phyloP scores from a whole-genome alignment of 1,140 invertebrate genomes.

The Hesperophylax magnus region DNA sequence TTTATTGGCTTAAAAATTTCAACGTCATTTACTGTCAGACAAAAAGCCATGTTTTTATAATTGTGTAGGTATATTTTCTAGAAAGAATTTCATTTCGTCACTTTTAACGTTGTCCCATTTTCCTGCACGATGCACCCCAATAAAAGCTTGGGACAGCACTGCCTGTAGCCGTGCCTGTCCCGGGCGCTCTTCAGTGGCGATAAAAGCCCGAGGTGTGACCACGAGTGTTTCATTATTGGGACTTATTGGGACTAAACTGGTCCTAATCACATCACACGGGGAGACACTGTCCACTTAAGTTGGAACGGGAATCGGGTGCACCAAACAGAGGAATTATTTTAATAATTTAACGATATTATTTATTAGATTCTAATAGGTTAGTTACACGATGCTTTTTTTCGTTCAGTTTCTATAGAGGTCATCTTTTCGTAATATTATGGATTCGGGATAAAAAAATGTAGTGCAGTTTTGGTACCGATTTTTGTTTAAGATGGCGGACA shows the following conservation, averaged over 20 bases:
- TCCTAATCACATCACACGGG: conserved; percentile 45
- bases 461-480: no score
- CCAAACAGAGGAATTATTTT: background rate
- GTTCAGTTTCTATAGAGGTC: no score
- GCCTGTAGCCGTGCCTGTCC: background rate
- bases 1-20: no score
- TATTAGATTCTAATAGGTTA: background rate
- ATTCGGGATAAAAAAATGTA: no score
- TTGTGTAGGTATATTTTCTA: no score
- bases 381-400: no score
- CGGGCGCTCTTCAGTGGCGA: conserved; percentile 52
- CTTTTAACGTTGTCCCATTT: background rate
- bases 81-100: no score
- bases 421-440: no score
- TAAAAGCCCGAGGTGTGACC: conserved; percentile 58
- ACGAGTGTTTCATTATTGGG: conserved; percentile 57
- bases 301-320: background rate
- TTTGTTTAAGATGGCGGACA: no score
- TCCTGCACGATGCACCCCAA: background rate
- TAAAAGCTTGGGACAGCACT: background rate
- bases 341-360: background rate
- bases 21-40: no score
- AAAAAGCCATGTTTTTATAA: no score
- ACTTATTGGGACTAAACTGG: conserved; percentile 58
- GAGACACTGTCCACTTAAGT: background rate